These are phyloP conservation scores for Torymus auratus DNA, from an alignment of 2,888 invertebrate species.

Conservation along the genomic window DNA sequence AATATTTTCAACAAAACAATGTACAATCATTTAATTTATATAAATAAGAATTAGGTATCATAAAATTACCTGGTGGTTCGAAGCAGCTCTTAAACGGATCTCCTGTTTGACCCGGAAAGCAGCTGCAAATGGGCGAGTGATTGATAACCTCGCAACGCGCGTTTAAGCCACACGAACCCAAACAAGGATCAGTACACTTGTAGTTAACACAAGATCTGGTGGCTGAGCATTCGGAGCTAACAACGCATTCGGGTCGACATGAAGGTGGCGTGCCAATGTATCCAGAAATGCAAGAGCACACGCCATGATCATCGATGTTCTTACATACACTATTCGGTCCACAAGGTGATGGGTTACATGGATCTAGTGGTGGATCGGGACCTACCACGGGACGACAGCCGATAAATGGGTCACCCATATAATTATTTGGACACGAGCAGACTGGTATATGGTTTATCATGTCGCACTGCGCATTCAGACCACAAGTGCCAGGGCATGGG, in stretches of 20 bases:
- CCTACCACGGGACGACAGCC: slow-evolving; percentile 70
- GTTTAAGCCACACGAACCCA: slow-evolving; percentile 77
- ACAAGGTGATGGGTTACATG: slow-evolving; percentile 75
- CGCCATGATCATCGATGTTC: slow-evolving; percentile 73
- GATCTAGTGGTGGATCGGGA: slow-evolving; percentile 64
- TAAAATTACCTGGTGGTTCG: slow-evolving; percentile 76
- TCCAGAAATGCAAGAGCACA: slow-evolving; percentile 77
- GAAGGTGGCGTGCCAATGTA: slow-evolving; percentile 77
- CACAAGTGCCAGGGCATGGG: slow-evolving; percentile 91
- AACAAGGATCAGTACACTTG: slow-evolving; percentile 83
- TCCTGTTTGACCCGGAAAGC: slow-evolving; percentile 79
- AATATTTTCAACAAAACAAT: neutral
- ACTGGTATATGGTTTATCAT: slow-evolving; percentile 85
- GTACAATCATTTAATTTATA: neutral
- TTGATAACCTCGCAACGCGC: slow-evolving; percentile 79
- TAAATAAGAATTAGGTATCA: neutral
- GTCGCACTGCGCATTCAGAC: slow-evolving; percentile 85
- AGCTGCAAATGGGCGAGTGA: slow-evolving; percentile 78
- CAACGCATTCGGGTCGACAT: slow-evolving; percentile 76
- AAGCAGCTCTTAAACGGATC: slow-evolving; percentile 89
- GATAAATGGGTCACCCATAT: slow-evolving; percentile 76
- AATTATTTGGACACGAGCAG: slow-evolving; percentile 78
- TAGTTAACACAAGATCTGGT: slow-evolving; percentile 83
- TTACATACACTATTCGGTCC: slow-evolving; percentile 76
- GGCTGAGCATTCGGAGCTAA: slow-evolving; percentile 77